phyloP scores from a whole-genome alignment of 1,140 invertebrate genomes.

The Idris sp. region DNA sequence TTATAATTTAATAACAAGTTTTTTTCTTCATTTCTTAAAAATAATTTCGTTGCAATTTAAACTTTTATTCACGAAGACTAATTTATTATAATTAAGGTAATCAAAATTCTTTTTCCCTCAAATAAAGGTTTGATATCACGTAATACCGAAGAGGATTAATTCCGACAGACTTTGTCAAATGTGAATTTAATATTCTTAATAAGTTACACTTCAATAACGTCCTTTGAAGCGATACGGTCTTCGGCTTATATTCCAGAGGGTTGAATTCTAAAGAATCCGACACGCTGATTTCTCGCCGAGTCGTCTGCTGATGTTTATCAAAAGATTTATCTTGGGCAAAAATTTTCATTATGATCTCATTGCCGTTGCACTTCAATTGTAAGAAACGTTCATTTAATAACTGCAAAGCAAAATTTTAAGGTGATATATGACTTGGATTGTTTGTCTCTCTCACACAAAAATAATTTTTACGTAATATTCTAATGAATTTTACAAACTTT shows the following conservation, averaged over 20 bases:
- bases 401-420: too few relatives aligned
- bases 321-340: slow-evolving; percentile 31
- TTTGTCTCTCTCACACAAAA: too few relatives aligned
- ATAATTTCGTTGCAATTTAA: too few relatives aligned
- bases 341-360: slow-evolving; percentile 44
- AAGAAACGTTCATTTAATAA: slow-evolving; percentile 37
- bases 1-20: too few relatives aligned
- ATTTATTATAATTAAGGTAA: too few relatives aligned
- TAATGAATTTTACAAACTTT: too few relatives aligned
- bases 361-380: slow-evolving; percentile 21
- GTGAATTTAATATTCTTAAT: slow-evolving; percentile 52
- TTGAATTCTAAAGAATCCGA: slow-evolving; percentile 51
- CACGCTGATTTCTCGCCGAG: slow-evolving; percentile 37
- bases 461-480: too few relatives aligned
- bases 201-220: slow-evolving; percentile 37
- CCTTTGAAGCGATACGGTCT: slow-evolving; percentile 40
- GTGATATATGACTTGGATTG: too few relatives aligned
- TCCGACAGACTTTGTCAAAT: slow-evolving; percentile 40
- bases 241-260: slow-evolving; percentile 40
- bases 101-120: too few relatives aligned
- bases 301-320: slow-evolving; percentile 45
- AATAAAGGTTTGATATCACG: too few relatives aligned
- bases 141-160: slow-evolving; percentile 32
- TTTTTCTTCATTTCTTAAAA: too few relatives aligned
- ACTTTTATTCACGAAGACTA: too few relatives aligned